Percentiles rank a stretch among this genome's conserved stretches.
These are phyloP conservation scores for Ptilodon capucinus DNA, from an alignment of 2,888 invertebrate species.

Conservation along the genomic window DNA sequence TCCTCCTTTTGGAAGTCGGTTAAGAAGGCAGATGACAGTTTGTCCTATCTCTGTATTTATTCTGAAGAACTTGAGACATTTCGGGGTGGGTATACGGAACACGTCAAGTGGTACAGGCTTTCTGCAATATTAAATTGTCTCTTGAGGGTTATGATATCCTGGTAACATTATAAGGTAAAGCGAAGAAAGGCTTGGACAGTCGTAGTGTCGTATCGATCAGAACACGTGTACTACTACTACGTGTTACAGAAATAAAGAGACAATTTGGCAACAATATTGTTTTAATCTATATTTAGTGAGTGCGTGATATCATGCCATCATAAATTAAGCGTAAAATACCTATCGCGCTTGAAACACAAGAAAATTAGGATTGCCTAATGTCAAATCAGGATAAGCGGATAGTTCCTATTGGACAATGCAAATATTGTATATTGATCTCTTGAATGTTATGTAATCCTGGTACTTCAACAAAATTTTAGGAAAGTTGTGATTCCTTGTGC, in stretches of 20 bases:
- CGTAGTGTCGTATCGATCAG: no score
- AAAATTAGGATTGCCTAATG: no score
- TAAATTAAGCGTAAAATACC: neutral
- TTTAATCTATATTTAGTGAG: neutral
- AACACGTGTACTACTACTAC: neutral
- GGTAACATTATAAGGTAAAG: neutral
- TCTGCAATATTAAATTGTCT: neutral
- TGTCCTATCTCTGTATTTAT: neutral
- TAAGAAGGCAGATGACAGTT: neutral
- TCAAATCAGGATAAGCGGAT: no score
- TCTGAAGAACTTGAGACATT: no score
- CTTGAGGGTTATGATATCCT: neutral
- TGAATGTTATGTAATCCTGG: neutral
- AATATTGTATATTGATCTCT: no score
- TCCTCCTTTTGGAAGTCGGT: no score
- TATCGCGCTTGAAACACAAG: neutral
- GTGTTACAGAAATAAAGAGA: neutral
- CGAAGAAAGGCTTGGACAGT: no score
- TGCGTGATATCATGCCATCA: slow-evolving; percentile 1
- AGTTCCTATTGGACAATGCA: no score
- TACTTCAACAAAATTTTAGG: no score
- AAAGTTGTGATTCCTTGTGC: no score
- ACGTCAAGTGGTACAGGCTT: no score
- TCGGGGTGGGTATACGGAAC: no score
- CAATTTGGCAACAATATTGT: neutral